A percentile compares a stretch with the other conserved stretches of the same genome.
Evolutionary conservation across 2,113 vertebrate genomes (phyloP).

Genomic region (Ranitomeya variabilis): DNA sequence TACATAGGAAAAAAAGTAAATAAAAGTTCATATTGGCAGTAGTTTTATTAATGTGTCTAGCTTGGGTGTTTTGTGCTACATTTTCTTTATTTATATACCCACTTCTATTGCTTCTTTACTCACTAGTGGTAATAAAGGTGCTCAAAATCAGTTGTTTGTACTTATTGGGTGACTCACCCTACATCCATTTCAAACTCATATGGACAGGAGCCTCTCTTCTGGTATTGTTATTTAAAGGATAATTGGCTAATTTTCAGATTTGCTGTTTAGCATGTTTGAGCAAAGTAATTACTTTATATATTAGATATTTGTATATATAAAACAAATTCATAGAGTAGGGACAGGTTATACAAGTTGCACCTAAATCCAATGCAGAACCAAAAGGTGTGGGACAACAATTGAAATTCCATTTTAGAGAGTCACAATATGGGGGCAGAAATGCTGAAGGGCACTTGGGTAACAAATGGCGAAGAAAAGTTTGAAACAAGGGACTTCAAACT

Average conservation of each 20-base stretch:
- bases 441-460: background rate
- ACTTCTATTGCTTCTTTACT: no score
- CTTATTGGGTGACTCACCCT: background rate
- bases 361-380: background rate
- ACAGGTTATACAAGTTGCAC: background rate
- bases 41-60: no score
- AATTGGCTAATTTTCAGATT: background rate
- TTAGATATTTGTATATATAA: no score
- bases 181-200: background rate
- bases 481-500: background rate
- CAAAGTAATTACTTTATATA: no score
- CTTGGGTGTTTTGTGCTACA: no score
- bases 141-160: no score
- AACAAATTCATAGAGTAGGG: background rate
- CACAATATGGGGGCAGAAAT: background rate
- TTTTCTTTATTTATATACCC: no score
- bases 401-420: background rate
- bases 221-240: background rate
- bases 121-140: no score
- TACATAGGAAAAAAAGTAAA: no score
- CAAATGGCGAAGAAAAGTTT: background rate
- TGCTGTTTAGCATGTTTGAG: no score
- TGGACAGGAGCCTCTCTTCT: background rate
- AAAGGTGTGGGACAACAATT: background rate
- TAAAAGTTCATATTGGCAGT: no score